Evolutionary conservation across 2,113 vertebrate genomes (phyloP).

Genomic region (Odocoileus hemionus): DNA sequence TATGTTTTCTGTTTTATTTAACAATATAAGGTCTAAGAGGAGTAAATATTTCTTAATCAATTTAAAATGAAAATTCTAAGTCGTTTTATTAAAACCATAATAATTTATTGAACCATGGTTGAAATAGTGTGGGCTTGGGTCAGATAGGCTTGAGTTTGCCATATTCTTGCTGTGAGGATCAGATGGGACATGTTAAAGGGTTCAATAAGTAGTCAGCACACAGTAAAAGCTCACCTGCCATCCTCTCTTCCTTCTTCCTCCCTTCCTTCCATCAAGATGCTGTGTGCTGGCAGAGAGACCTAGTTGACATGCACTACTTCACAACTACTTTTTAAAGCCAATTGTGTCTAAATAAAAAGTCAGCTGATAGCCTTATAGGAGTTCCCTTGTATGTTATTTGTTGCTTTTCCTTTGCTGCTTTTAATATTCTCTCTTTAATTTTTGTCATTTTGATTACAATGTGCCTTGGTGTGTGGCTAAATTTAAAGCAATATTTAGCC

Average conservation of each 20-base stretch:
- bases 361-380: background rate
- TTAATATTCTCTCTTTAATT: background rate
- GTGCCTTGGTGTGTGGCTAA: background rate
- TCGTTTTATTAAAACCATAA: background rate
- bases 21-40: background rate
- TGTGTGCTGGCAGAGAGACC: background rate
- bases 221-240: background rate
- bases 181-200: background rate
- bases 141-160: background rate
- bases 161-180: background rate
- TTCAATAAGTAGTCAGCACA: background rate
- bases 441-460: background rate
- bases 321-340: background rate
- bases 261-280: background rate
- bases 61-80: background rate
- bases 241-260: background rate
- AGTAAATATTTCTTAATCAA: background rate
- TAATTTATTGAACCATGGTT: background rate
- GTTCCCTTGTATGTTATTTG: background rate
- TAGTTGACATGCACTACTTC: background rate
- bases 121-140: background rate
- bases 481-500: background rate
- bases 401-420: background rate
- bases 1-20: background rate
- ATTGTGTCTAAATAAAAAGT: background rate